Conservation (phyloP, 1,140 invertebrate genomes). For the Charaxes varanes region DNA sequence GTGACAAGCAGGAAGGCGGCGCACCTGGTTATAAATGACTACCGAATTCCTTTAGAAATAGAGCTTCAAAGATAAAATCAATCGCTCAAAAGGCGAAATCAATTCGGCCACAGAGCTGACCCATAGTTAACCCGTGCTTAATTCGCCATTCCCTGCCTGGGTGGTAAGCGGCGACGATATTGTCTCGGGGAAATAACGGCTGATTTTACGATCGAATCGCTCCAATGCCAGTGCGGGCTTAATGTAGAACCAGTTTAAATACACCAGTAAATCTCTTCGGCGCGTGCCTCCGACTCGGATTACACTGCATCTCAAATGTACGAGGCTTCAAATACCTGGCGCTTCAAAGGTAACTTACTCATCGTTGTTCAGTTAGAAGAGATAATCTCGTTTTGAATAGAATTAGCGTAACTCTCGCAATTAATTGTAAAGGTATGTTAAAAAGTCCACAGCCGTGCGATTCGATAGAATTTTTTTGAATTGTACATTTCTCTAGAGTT, state of each 20-base stretch:
- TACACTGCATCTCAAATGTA: conserved; percentile 37
- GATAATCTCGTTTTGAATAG: too few species aligned
- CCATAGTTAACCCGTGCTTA: conserved; percentile 48
- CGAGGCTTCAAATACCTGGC: too few species aligned
- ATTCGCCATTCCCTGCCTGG: conserved; percentile 39
- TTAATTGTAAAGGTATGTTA: too few species aligned
- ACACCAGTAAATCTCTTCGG: conserved; percentile 56
- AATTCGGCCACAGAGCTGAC: conserved; percentile 27
- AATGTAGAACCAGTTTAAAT: conserved; percentile 66
- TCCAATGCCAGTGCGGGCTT: conserved; percentile 57
- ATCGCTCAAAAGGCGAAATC: conserved; percentile 15
- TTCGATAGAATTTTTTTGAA: too few species aligned
- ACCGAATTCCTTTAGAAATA: conserved; percentile 9
- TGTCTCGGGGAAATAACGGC: conserved; percentile 52
- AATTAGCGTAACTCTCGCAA: too few species aligned
- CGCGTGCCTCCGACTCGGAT: conserved; percentile 49
- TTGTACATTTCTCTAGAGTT: too few species aligned
- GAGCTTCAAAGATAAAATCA: conserved; percentile 4
- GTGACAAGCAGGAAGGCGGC: too few species aligned
- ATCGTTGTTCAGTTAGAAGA: too few species aligned
- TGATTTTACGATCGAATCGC: conserved; percentile 63
- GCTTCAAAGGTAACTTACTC: too few species aligned
- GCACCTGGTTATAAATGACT: too few species aligned
- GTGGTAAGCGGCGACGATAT: conserved; percentile 52
- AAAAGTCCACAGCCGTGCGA: too few species aligned